Evolutionary conservation across 1,140 invertebrate species (phyloP).

Genomic region (Tyrophagus putrescentiae): DNA sequence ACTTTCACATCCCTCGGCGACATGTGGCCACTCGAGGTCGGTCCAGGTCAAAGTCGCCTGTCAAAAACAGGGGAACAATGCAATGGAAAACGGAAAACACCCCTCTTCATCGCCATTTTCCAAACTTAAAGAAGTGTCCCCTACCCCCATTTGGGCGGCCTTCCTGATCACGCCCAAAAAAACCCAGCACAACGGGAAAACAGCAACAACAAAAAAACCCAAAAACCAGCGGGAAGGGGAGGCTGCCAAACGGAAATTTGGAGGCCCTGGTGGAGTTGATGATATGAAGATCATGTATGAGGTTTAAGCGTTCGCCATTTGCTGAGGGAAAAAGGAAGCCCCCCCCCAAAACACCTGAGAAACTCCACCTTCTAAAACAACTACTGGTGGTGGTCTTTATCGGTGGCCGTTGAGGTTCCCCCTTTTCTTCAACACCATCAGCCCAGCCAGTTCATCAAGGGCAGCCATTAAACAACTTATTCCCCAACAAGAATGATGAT

Average conservation of each 20-base stretch:
- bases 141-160: not conserved
- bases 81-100: too few relatives aligned
- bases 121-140: not conserved
- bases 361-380: not conserved
- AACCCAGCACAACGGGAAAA: not conserved
- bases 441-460: not conserved
- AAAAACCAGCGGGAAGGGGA: too few relatives aligned
- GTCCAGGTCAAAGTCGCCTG: conserved; percentile 9
- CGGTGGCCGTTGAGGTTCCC: not conserved
- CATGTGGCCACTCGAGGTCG: too few relatives aligned
- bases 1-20: conserved; percentile 7
- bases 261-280: too few relatives aligned
- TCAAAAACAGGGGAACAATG: too few relatives aligned
- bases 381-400: not conserved
- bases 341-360: not conserved
- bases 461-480: too few relatives aligned
- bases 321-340: not conserved
- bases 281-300: not conserved
- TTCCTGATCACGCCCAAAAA: not conserved
- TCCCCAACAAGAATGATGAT: not conserved
- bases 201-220: not conserved
- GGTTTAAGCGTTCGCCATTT: not conserved
- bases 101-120: too few relatives aligned
- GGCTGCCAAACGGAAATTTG: conserved; percentile 15
- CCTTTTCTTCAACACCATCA: not conserved